A percentile compares a stretch with the other conserved stretches of the same genome.
Evolutionary conservation across 2,888 invertebrate genomes (phyloP).

Genomic region (Nephrotoma guestfalica): DNA sequence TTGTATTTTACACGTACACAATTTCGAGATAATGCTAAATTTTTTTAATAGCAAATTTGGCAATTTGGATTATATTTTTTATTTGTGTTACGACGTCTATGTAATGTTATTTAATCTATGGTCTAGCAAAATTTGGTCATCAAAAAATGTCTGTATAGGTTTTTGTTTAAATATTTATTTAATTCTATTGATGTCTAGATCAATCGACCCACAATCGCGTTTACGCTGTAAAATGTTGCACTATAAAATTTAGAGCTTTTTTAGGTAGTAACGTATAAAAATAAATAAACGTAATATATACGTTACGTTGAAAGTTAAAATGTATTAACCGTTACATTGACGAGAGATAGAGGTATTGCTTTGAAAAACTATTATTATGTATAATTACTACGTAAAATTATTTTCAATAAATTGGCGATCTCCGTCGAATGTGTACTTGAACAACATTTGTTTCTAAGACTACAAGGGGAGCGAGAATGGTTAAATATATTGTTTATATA

Average conservation of each 20-base stretch:
- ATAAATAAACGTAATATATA: background rate
- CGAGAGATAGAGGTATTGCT: background rate
- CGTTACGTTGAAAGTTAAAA: background rate
- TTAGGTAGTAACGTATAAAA: background rate
- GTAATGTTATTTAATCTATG: too few relatives aligned
- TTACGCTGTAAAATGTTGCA: background rate
- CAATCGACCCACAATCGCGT: background rate
- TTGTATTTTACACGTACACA: too few relatives aligned
- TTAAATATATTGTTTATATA: too few relatives aligned
- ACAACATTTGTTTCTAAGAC: too few relatives aligned
- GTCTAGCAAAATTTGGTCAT: too few relatives aligned
- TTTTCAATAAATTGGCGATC: background rate
- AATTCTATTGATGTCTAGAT: background rate
- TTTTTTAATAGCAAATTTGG: too few relatives aligned
- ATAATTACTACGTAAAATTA: background rate
- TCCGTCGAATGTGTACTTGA: too few relatives aligned
- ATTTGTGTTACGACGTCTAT: too few relatives aligned
- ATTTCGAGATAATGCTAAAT: too few relatives aligned
- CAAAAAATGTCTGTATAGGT: too few relatives aligned
- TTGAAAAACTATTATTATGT: background rate
- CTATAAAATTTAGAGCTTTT: background rate
- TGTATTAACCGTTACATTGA: background rate
- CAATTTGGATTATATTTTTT: too few relatives aligned
- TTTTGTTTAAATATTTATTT: background rate
- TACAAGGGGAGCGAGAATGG: too few relatives aligned